These are phyloP conservation scores for Drosophila guanche DNA, from an alignment of 1,140 invertebrate species.

Conservation along the genomic window DNA sequence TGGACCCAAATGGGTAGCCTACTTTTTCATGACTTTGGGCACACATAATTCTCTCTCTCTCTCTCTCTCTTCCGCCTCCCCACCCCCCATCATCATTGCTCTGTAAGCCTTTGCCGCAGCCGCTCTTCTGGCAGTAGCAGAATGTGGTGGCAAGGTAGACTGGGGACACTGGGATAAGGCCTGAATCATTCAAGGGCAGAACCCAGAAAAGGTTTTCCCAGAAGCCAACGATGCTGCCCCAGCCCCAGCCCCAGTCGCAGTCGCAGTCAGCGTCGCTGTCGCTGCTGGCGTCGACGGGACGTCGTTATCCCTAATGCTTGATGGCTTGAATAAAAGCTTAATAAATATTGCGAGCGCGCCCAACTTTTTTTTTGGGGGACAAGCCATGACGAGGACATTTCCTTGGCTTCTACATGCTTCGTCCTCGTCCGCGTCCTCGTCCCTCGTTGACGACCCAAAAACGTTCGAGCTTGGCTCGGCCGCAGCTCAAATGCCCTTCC, in stretches of 20 bases:
- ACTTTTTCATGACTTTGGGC: conserved; percentile 36
- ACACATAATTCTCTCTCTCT: conserved; percentile 7
- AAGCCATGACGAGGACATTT: conserved; percentile 27
- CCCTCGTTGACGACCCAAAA: conserved; percentile 30
- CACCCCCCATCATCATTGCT: neutral
- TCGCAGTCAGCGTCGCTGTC: neutral
- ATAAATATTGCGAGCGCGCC: conserved; percentile 66
- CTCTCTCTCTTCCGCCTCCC: neutral
- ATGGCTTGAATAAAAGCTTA: conserved; percentile 78
- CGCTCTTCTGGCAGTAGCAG: neutral
- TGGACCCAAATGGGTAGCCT: conserved; percentile 18
- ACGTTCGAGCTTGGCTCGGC: neutral
- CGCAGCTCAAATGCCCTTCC: neutral
- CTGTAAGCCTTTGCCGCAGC: conserved; percentile 33
- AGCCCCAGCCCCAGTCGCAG: neutral
- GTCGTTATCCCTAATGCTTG: conserved; percentile 76
- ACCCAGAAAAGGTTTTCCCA: conserved; percentile 32
- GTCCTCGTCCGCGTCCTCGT: conserved; percentile 31
- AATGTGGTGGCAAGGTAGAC: too few relatives aligned
- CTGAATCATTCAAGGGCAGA: conserved; percentile 6
- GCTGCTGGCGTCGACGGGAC: conserved; percentile 39
- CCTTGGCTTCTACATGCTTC: conserved; percentile 10
- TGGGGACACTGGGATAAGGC: too few relatives aligned
- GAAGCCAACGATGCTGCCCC: conserved; percentile 31
- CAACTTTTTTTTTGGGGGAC: conserved; percentile 35